Percentiles rank a stretch among this genome's conserved stretches.
Conservation (phyloP, 2,888 invertebrate genomes). For the Brachyopa scutellaris region DNA sequence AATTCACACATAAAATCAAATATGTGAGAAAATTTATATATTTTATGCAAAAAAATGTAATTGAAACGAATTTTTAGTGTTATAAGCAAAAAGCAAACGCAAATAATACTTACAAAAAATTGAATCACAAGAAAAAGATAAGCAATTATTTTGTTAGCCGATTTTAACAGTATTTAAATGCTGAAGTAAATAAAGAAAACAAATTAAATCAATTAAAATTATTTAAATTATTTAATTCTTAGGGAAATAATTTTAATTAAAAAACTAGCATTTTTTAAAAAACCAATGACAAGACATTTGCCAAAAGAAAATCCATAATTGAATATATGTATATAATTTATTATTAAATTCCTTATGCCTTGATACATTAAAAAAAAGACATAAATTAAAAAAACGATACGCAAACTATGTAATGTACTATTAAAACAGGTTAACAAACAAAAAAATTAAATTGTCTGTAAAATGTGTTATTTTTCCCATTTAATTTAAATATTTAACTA, state of each 20-base stretch:
- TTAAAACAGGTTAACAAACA: neutral
- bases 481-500: conserved; percentile 19
- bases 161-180: conserved; percentile 50
- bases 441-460: conserved; percentile 26
- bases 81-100: conserved; percentile 35
- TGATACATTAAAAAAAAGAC: conserved; percentile 5
- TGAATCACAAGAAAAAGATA: conserved; percentile 47
- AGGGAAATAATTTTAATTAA: neutral
- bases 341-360: conserved; percentile 28
- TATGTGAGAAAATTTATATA: conserved; percentile 40
- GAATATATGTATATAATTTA: neutral
- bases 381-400: neutral
- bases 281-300: conserved; percentile 3
- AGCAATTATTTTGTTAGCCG: conserved; percentile 66
- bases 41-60: conserved; percentile 67
- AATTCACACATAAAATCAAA: conserved; percentile 62
- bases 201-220: neutral
- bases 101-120: conserved; percentile 6
- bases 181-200: conserved; percentile 8
- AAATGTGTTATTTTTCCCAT: conserved; percentile 20
- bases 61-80: conserved; percentile 70
- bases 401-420: neutral
- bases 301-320: neutral
- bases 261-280: neutral
- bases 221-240: conserved; percentile 4